These are phyloP conservation scores for Semnornis frantzii DNA, from an alignment of 2,113 vertebrate genomes.

Conservation along the genomic window DNA sequence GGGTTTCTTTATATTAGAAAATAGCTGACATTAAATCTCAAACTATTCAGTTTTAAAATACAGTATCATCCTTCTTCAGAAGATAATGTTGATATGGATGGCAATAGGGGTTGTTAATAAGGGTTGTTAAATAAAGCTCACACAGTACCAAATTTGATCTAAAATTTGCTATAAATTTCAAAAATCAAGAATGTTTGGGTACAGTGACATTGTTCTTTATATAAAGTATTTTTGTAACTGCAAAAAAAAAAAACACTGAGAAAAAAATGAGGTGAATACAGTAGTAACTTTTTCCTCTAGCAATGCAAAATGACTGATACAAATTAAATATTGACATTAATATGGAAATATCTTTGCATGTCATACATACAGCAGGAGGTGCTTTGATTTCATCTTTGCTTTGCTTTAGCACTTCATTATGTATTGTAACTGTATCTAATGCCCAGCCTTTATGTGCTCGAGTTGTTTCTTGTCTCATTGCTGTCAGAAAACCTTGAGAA, in stretches of 20 bases:
- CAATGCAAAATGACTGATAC: background rate
- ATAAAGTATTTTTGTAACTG: background rate
- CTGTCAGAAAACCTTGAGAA: slow-evolving; percentile 79
- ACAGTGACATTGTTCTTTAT: background rate
- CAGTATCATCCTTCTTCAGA: background rate
- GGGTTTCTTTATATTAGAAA: background rate
- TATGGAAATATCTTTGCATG: background rate
- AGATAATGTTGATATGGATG: background rate
- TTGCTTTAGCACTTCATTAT: slow-evolving; percentile 77
- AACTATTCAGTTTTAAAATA: background rate
- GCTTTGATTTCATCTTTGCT: slow-evolving; percentile 74
- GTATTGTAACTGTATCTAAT: slow-evolving; percentile 76
- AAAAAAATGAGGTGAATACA: background rate
- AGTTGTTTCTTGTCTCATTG: slow-evolving; percentile 81
- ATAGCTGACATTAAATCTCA: background rate
- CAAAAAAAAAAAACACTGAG: background rate
- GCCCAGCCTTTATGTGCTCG: slow-evolving; percentile 81
- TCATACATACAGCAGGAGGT: slow-evolving; percentile 71
- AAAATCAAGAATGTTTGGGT: background rate
- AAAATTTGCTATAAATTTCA: background rate
- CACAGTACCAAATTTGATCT: background rate
- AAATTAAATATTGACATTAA: background rate
- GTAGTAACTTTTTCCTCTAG: background rate
- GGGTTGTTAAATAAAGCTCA: background rate
- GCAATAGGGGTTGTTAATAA: background rate